These are phyloP conservation scores for Saimiri boliviensis DNA, from an alignment of 2,113 vertebrate genomes.

Conservation along the genomic window DNA sequence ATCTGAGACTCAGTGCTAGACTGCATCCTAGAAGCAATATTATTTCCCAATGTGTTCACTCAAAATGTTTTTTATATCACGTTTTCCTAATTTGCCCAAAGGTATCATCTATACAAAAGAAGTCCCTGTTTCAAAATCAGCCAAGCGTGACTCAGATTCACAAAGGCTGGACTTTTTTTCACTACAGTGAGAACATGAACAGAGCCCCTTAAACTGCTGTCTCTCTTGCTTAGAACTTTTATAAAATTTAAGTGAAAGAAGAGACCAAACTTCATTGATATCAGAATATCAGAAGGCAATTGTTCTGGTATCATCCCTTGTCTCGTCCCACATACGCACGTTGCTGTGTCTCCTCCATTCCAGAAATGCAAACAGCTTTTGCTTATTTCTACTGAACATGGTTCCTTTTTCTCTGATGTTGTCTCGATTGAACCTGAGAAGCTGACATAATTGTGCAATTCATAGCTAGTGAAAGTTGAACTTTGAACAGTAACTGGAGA, in stretches of 20 bases:
- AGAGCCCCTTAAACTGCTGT: not conserved
- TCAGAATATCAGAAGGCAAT: not conserved
- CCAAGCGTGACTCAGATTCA: not conserved
- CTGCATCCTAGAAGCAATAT: not conserved
- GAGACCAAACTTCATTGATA: not conserved
- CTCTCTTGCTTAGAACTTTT: conserved; percentile 20
- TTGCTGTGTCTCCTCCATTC: conserved; percentile 18
- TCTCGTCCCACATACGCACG: not conserved
- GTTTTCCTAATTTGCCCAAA: not conserved
- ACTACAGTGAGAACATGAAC: not conserved
- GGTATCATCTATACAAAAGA: not conserved
- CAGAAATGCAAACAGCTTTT: conserved; percentile 38
- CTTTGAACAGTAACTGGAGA: conserved; percentile 73
- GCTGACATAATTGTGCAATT: conserved; percentile 69
- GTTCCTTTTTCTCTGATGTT: conserved; percentile 66
- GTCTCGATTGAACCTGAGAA: conserved; percentile 55
- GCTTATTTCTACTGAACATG: conserved; percentile 51
- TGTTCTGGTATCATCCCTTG: conserved; percentile 30
- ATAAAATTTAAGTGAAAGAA: conserved; percentile 30
- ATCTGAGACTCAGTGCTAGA: not conserved
- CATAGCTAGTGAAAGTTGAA: conserved; percentile 61
- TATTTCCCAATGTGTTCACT: not conserved
- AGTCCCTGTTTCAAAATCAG: not conserved
- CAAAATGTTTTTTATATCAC: not conserved
- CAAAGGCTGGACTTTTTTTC: not conserved